Percentiles rank a stretch among this genome's conserved stretches.
phyloP scores from a whole-genome alignment of 1,140 invertebrate species.

The Heterodera carotae region DNA sequence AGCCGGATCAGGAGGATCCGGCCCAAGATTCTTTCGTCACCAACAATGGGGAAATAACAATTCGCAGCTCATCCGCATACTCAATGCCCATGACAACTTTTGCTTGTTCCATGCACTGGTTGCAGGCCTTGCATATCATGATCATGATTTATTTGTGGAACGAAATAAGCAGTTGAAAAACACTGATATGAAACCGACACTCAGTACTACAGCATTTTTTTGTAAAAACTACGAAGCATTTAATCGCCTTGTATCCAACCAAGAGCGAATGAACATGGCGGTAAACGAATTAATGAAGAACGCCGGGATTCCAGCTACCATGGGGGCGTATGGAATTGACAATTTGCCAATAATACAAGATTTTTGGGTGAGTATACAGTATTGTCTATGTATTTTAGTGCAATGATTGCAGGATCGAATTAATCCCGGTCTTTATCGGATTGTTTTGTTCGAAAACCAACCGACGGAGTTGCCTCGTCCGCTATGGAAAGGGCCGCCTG shows the following conservation, averaged over 20 bases:
- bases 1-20: too few relatives aligned
- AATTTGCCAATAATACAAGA: neutral
- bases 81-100: neutral
- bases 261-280: neutral
- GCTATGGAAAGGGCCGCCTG: neutral
- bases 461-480: neutral
- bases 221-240: too few relatives aligned
- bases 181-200: too few relatives aligned
- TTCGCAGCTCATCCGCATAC: neutral
- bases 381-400: neutral
- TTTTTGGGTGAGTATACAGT: neutral
- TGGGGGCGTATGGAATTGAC: neutral
- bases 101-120: neutral
- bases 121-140: neutral
- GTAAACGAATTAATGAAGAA: neutral
- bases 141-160: neutral
- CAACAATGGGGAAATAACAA: neutral
- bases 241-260: neutral
- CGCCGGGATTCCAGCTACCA: neutral
- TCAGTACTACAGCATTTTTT: too few relatives aligned
- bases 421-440: neutral
- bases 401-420: neutral
- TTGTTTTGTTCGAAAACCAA: neutral
- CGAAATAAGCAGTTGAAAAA: too few relatives aligned
- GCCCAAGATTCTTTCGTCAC: neutral